phyloP scores from a whole-genome alignment of 2,113 vertebrate genomes.

The Notiomystis cincta region DNA sequence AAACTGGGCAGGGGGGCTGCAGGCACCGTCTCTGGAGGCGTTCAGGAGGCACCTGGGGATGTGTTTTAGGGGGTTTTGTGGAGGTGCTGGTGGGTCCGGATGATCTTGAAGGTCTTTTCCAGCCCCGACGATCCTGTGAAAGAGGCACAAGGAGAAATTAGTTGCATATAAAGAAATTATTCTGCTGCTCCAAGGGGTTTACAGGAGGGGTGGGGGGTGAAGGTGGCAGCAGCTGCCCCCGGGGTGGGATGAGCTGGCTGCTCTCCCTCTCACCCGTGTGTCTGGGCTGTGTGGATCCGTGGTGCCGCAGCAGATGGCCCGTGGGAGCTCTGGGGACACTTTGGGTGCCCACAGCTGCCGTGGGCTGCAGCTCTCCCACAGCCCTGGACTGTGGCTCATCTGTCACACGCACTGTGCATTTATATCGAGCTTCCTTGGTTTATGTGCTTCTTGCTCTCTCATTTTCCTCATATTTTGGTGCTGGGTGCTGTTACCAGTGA shows the following conservation, averaged over 20 bases:
- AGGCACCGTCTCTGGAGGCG: not conserved
- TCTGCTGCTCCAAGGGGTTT: accelerated
- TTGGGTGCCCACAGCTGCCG: not conserved
- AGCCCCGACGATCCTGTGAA: not conserved
- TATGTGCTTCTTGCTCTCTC: no score
- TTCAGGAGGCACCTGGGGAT: not conserved
- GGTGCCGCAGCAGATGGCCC: accelerated
- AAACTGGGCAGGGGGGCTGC: not conserved
- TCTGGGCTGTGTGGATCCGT: accelerated
- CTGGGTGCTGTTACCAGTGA: accelerated
- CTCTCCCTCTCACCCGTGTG: not conserved
- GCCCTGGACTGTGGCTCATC: accelerated
- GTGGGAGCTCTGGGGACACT: accelerated
- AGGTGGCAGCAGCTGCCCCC: not conserved
- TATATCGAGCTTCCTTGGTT: accelerated
- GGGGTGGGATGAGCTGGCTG: no score
- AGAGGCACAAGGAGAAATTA: not conserved
- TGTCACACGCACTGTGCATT: accelerated
- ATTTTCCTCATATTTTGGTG: accelerated
- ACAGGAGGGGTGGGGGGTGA: accelerated
- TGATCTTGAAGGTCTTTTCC: not conserved
- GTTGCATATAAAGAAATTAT: accelerated
- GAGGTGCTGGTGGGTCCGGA: not conserved
- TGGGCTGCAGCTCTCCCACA: not conserved
- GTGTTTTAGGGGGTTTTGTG: not conserved